phyloP scores from a whole-genome alignment of 1,140 invertebrate species.

The Fragariocoptes setiger region DNA sequence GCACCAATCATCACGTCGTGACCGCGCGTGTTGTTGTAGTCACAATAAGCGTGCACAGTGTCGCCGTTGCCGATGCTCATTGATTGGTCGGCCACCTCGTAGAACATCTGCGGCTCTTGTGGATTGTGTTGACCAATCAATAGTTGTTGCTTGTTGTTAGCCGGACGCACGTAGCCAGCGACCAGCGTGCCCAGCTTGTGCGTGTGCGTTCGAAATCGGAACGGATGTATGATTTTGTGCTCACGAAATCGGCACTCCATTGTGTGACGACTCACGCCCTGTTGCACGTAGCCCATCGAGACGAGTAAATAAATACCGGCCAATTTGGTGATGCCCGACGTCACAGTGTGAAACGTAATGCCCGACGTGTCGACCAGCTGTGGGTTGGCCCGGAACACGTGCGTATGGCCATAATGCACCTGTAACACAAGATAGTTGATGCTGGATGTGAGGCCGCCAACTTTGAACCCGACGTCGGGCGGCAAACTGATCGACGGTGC shows the following conservation, averaged over 20 bases:
- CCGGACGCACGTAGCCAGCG: constrained; percentile 33
- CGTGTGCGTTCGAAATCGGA: constrained; percentile 78
- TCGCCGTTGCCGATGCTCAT: constrained; percentile 30
- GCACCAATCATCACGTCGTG: constrained; percentile 35
- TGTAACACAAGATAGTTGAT: constrained; percentile 35
- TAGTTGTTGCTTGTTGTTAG: constrained; percentile 23
- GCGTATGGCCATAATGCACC: constrained; percentile 55
- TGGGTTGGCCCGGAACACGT: constrained; percentile 24
- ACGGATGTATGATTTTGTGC: constrained; percentile 36
- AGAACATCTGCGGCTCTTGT: constrained; percentile 72
- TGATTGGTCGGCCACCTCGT: constrained; percentile 32
- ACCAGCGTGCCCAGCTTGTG: constrained; percentile 57
- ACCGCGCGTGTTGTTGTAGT: constrained; percentile 39
- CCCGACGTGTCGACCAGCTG: constrained; percentile 12
- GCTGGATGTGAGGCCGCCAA: constrained; percentile 19
- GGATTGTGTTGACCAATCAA: constrained; percentile 68
- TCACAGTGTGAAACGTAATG: constrained; percentile 7
- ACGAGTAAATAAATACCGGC: constrained; percentile 60
- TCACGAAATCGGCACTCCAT: not conserved
- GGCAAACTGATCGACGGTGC: constrained; percentile 42
- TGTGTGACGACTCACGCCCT: not conserved
- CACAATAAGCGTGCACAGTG: constrained; percentile 53
- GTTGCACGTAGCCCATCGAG: constrained; percentile 28
- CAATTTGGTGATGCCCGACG: constrained; percentile 26
- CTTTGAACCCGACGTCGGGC: constrained; percentile 21